phyloP scores from a whole-genome alignment of 2,888 invertebrate species.

The Pristionchus fissidentatus region DNA sequence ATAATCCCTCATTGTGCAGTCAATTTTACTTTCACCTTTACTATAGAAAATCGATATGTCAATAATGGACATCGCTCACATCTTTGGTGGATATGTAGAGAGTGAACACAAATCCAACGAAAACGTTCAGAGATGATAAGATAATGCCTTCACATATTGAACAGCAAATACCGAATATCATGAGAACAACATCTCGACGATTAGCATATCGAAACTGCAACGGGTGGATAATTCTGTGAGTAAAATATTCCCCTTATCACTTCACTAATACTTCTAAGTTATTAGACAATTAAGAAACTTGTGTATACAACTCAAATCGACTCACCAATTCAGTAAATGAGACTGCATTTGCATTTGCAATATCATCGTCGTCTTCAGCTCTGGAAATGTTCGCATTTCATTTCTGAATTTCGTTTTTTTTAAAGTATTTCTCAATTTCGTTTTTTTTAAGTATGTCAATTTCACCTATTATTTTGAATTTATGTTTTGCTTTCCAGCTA shows the following conservation, averaged over 20 bases:
- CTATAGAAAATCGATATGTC: too few relatives aligned
- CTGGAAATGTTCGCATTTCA: too few relatives aligned
- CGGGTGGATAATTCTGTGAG: too few relatives aligned
- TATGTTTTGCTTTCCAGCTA: too few relatives aligned
- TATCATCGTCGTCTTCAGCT: constrained; percentile 11
- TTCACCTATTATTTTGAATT: too few relatives aligned
- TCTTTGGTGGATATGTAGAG: constrained; percentile 32
- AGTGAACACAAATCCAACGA: background rate
- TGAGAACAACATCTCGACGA: constrained; percentile 11
- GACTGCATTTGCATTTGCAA: background rate
- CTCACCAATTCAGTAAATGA: constrained; percentile 16
- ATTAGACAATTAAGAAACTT: background rate
- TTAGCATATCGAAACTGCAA: constrained; percentile 41
- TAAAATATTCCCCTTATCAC: too few relatives aligned
- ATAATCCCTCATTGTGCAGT: too few relatives aligned
- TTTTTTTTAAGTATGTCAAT: too few relatives aligned
- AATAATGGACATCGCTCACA: background rate
- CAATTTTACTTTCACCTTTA: too few relatives aligned
- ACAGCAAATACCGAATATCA: constrained; percentile 20
- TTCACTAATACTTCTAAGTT: background rate
- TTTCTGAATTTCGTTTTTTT: too few relatives aligned
- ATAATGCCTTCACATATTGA: constrained; percentile 1
- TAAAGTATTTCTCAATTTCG: too few relatives aligned
- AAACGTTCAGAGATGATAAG: background rate
- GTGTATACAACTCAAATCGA: background rate